Conservation (phyloP, 1,140 invertebrate genomes). For the Grapholita molesta region DNA sequence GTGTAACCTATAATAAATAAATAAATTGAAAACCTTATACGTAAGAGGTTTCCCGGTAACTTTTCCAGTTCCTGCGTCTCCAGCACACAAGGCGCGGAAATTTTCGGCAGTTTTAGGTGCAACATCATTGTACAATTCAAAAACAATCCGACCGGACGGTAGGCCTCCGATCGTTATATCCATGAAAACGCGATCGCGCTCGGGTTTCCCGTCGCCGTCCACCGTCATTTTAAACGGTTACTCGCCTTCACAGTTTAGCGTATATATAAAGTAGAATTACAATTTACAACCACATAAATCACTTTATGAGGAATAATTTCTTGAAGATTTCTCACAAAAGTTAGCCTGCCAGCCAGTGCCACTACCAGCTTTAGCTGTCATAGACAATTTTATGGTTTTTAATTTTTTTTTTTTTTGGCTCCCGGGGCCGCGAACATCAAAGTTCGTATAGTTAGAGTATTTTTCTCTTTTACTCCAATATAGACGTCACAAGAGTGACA, state of each 20-base stretch:
- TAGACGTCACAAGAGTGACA: too few species aligned
- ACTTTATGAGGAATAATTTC: neutral
- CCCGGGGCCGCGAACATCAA: neutral
- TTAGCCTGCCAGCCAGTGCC: conserved; percentile 21
- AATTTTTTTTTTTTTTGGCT: neutral
- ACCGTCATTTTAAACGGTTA: conserved; percentile 57
- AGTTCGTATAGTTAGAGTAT: too few species aligned
- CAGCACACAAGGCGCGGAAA: conserved; percentile 94
- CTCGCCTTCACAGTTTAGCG: conserved; percentile 20
- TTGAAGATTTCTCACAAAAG: neutral
- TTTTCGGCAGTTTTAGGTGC: conserved; percentile 97
- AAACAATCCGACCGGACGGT: conserved; percentile 92
- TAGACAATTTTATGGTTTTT: neutral
- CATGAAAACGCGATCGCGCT: conserved; percentile 88
- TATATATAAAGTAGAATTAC: too few species aligned
- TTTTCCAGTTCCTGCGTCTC: conserved; percentile 89
- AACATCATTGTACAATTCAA: conserved; percentile 95
- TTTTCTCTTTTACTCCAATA: too few species aligned
- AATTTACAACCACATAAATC: too few species aligned
- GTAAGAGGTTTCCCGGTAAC: conserved; percentile 85
- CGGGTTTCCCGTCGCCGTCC: conserved; percentile 64
- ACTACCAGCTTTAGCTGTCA: conserved; percentile 23
- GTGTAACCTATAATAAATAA: conserved; percentile 6
- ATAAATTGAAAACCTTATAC: conserved; percentile 80
- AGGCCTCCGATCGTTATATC: conserved; percentile 95